A percentile compares a stretch with the other conserved stretches of the same genome.
phyloP scores from a whole-genome alignment of 1,140 invertebrate species.

The Apis florea region DNA sequence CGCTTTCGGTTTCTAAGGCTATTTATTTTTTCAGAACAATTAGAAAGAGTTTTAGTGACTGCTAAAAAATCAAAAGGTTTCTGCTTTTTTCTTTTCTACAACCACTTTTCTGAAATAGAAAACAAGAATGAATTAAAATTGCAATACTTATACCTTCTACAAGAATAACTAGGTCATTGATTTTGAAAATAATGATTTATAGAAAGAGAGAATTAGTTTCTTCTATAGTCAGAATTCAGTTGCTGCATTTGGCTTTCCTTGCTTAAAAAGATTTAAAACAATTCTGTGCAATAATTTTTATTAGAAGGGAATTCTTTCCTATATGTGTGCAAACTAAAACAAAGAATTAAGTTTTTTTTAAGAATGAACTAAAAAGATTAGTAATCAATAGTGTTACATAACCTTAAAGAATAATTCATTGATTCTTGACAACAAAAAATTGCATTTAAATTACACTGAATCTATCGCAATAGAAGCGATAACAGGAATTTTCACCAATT shows the following conservation, averaged over 20 bases:
- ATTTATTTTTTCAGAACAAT: slow-evolving; percentile 43
- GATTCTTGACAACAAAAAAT: not conserved
- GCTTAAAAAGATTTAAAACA: not conserved
- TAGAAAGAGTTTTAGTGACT: slow-evolving; percentile 28
- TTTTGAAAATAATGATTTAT: slow-evolving; percentile 51
- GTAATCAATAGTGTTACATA: not conserved
- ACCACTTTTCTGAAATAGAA: not conserved
- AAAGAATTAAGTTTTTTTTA: not conserved
- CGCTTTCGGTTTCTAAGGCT: slow-evolving; percentile 18
- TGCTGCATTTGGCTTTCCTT: not conserved
- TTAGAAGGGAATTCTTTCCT: slow-evolving; percentile 5
- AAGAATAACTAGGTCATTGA: slow-evolving; percentile 5
- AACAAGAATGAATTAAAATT: not conserved
- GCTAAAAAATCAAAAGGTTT: too few relatives aligned
- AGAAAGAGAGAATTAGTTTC: slow-evolving; percentile 47
- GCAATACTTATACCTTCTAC: not conserved
- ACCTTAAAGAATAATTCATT: not conserved
- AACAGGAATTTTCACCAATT: slow-evolving; percentile 34
- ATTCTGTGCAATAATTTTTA: not conserved
- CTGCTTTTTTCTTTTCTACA: not conserved
- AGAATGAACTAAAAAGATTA: slow-evolving; percentile 19
- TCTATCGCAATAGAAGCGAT: not conserved
- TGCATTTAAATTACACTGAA: slow-evolving; percentile 14
- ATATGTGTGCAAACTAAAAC: not conserved
- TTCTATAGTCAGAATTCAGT: not conserved